These are phyloP conservation scores for Eonycteris spelaea DNA, from an alignment of 2,113 vertebrate species.

Conservation along the genomic window DNA sequence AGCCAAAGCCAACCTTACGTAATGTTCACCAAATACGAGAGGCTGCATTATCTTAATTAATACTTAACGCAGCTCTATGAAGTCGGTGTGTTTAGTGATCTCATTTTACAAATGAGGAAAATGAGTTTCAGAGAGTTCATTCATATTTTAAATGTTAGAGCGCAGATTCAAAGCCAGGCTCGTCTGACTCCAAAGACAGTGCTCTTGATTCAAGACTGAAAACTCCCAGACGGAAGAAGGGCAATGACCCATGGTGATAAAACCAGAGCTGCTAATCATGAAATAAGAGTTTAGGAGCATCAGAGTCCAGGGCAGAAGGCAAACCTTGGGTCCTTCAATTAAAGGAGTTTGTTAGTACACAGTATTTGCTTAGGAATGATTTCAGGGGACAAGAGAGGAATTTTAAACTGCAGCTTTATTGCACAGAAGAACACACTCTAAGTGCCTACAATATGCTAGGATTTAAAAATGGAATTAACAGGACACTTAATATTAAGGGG, in stretches of 20 bases:
- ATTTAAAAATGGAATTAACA: not conserved
- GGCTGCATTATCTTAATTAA: not conserved
- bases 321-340: not conserved
- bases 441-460: not conserved
- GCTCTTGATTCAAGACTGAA: not conserved
- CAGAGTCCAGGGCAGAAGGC: not conserved
- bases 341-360: not conserved
- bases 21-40: not conserved
- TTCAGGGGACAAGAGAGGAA: not conserved
- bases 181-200: not conserved
- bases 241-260: not conserved
- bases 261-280: not conserved
- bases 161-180: not conserved
- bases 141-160: not conserved
- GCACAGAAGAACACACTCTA: not conserved
- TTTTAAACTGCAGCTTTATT: slow-evolving; percentile 1
- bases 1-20: not conserved
- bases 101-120: not conserved
- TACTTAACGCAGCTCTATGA: not conserved
- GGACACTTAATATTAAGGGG: not conserved
- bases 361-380: not conserved
- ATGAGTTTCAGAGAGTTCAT: not conserved
- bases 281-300: not conserved
- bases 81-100: not conserved
- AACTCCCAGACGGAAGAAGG: not conserved